Percentiles rank a stretch among this genome's conserved stretches.
These are phyloP conservation scores for Sesamia nonagrioides DNA, from an alignment of 1,140 invertebrate species.

Conservation along the genomic window DNA sequence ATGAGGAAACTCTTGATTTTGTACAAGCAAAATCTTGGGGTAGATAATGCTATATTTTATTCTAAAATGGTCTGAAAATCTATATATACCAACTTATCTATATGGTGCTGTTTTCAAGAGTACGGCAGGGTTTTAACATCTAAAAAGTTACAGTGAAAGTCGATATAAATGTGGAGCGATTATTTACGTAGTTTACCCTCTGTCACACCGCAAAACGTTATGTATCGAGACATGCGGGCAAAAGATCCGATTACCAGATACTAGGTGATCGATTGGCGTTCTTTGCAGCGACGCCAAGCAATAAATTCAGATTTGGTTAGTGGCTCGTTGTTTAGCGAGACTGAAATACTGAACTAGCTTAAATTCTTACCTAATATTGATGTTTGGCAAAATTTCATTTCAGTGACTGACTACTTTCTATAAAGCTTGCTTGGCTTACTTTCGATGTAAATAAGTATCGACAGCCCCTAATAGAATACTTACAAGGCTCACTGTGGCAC, in stretches of 20 bases:
- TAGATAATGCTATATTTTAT: too few species aligned
- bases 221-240: slow-evolving; percentile 55
- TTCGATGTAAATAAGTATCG: too few species aligned
- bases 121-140: neutral
- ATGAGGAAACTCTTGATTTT: too few species aligned
- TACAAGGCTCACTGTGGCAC: too few species aligned
- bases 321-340: slow-evolving; percentile 8
- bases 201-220: slow-evolving; percentile 49
- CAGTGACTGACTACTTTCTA: neutral
- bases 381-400: neutral
- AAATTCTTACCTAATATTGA: neutral
- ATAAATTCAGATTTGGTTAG: slow-evolving; percentile 54
- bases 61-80: too few species aligned
- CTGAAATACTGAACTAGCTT: slow-evolving; percentile 1
- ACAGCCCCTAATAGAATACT: too few species aligned
- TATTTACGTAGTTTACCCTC: slow-evolving; percentile 42
- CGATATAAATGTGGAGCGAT: slow-evolving; percentile 38
- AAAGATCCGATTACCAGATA: slow-evolving; percentile 57
- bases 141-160: slow-evolving; percentile 11
- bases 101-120: too few species aligned
- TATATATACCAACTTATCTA: too few species aligned
- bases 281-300: slow-evolving; percentile 39
- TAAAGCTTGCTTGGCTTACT: too few species aligned
- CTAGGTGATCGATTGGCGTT: slow-evolving; percentile 51
- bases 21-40: too few species aligned